Evolutionary conservation across 2,113 vertebrate genomes (phyloP), one percentile per base, ranked within the genome.

Genomic region (Pangasianodon hypophthalmus): DNA sequence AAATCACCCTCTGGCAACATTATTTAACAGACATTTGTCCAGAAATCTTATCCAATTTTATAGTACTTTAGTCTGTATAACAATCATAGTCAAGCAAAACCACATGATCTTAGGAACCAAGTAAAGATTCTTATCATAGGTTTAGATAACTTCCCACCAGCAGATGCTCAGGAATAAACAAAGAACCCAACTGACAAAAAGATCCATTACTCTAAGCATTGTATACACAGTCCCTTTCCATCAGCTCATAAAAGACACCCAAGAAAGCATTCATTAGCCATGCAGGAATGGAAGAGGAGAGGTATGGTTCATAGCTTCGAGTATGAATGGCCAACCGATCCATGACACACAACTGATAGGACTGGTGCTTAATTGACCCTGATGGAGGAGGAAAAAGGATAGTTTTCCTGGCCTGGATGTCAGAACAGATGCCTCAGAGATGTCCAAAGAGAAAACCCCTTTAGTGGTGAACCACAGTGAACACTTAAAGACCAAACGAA

Each of bases 401-500:
- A 4, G n/a, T 60, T 88, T 83, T 86, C 83, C 71, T 32, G 13
- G 62, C 64, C 75, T 88, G 77, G 71, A 88, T 41, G 79, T 69
- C 52, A 90, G 62, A 67, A 88, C 18, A 58, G 58, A 90, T 84
- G 54, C 60, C 21, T 29, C 46, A 37, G 86, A 83, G 67, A 81
- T 77, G 54, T 37, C 73, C 50, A 54, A 37, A 85, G 60, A 86
- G 58, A 58, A 71, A 67, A 2, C n/a, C 58, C 26, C 86, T 90
- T 90, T 89, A 90, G 86, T 88, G 77, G 69, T 75, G 54, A 90
- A 81, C 89, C 80, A 83, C 75, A 86, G 48, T 50, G 64, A 86
- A 86, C 52, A 32, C 21, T 64, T 16, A 44, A 16, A 32, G 14
- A 26, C n/a, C 26, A 46, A 54, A 24, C 13, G 71, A 79, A 69